Evolutionary conservation across 2,797 vertebrate genomes (phyloP).

Genomic region (Chromobotia macracanthus): DNA sequence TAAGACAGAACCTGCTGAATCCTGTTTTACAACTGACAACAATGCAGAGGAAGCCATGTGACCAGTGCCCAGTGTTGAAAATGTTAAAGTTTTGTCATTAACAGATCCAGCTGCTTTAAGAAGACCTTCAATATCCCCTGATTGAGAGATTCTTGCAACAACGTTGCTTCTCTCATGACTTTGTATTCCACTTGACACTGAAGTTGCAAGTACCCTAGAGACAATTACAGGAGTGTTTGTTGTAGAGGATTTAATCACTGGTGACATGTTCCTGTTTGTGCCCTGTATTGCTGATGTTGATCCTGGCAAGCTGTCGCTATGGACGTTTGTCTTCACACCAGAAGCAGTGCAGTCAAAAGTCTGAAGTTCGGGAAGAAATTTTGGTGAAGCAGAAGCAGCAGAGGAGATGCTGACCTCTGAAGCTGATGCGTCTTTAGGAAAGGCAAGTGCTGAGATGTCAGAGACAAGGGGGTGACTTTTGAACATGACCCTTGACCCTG

Average conservation of each 20-base stretch:
- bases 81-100: conserved; percentile 75
- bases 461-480: conserved; percentile 67
- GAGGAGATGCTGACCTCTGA: conserved; percentile 50
- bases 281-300: conserved; percentile 70
- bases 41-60: conserved; percentile 84
- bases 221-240: conserved; percentile 62
- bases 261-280: conserved; percentile 62
- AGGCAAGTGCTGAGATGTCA: conserved; percentile 72
- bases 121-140: conserved; percentile 57
- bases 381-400: conserved; percentile 71
- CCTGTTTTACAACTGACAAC: conserved; percentile 77
- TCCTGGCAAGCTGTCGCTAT: conserved; percentile 78
- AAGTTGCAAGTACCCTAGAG: conserved; percentile 60
- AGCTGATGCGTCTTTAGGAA: conserved; percentile 67
- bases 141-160: conserved; percentile 67
- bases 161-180: conserved; percentile 71
- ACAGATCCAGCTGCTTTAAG: conserved; percentile 65
- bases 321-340: conserved; percentile 69
- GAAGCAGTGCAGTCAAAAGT: conserved; percentile 77
- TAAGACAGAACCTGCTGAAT: conserved; percentile 64
- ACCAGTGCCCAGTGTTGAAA: conserved; percentile 82
- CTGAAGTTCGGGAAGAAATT: conserved; percentile 81
- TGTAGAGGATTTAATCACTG: conserved; percentile 67
- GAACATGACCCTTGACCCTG: conserved; percentile 80
- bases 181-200: conserved; percentile 62